A percentile compares a stretch with the other conserved stretches of the same genome.
These are phyloP conservation scores for Intellagama lesueurii DNA, from an alignment of 2,797 vertebrate genomes.

Conservation along the genomic window DNA sequence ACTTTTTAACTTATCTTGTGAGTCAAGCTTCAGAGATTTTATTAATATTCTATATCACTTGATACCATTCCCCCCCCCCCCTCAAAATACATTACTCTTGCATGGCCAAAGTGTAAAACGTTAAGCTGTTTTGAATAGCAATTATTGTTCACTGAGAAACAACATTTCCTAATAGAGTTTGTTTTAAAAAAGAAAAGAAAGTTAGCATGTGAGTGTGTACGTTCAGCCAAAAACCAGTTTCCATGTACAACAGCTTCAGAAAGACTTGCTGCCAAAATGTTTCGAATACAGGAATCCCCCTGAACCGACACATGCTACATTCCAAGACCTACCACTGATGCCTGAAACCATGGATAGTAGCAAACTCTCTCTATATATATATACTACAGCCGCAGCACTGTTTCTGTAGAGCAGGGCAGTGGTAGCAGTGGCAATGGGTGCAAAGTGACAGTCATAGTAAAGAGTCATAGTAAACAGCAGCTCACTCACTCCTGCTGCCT, in stretches of 20 bases:
- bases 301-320: too few species aligned
- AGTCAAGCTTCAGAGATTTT: conserved; percentile 59
- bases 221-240: neutral
- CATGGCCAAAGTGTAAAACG: conserved; percentile 25
- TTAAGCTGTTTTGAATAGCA: conserved; percentile 56
- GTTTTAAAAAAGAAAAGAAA: conserved; percentile 29
- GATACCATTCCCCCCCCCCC: neutral
- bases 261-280: neutral
- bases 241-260: conserved; percentile 9
- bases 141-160: conserved; percentile 36
- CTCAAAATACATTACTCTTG: conserved; percentile 32
- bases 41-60: conserved; percentile 59
- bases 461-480: too few species aligned
- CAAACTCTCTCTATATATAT: too few species aligned
- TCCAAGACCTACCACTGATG: neutral
- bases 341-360: too few species aligned
- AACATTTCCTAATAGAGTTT: conserved; percentile 30
- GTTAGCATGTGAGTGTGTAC: neutral
- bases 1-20: conserved; percentile 48
- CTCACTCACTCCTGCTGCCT: too few species aligned
- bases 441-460: too few species aligned
- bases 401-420: too few species aligned
- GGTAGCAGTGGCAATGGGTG: too few species aligned
- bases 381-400: too few species aligned
- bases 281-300: neutral